Evolutionary conservation across 2,113 vertebrate genomes (phyloP).

Genomic region (Bettongia penicillata): DNA sequence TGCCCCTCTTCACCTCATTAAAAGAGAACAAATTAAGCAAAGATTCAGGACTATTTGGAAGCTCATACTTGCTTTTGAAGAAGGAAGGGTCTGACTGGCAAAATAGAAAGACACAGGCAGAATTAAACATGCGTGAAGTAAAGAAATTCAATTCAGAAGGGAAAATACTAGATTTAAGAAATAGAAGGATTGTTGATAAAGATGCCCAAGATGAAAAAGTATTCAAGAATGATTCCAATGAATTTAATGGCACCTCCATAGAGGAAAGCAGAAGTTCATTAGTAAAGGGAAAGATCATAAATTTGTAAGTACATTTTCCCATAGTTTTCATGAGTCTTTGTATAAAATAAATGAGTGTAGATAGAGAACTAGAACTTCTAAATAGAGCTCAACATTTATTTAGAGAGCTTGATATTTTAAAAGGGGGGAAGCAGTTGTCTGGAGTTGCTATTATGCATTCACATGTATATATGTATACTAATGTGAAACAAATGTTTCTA

Average conservation of each 20-base stretch:
- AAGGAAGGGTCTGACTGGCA: slow-evolving; percentile 55
- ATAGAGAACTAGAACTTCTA: slow-evolving; percentile 48
- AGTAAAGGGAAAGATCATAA: slow-evolving; percentile 79
- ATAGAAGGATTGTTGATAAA: background rate
- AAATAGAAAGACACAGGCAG: slow-evolving; percentile 41
- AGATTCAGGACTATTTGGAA: slow-evolving; percentile 53
- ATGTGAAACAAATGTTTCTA: slow-evolving; percentile 67
- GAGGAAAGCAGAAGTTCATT: slow-evolving; percentile 77
- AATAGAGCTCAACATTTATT: background rate
- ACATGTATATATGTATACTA: slow-evolving; percentile 26
- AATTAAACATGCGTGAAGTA: background rate
- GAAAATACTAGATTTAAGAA: slow-evolving; percentile 42
- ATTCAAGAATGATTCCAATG: slow-evolving; percentile 86
- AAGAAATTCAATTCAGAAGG: slow-evolving; percentile 55
- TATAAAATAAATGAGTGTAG: slow-evolving; percentile 11
- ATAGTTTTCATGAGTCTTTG: background rate
- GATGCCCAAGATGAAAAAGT: slow-evolving; percentile 68
- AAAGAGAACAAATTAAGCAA: slow-evolving; percentile 37
- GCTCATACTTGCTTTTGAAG: background rate
- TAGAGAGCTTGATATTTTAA: background rate
- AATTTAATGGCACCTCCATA: slow-evolving; percentile 83
- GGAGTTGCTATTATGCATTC: background rate
- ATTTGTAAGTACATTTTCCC: slow-evolving; percentile 86
- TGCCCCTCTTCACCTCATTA: slow-evolving; percentile 42
- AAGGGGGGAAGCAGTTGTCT: background rate